Conservation (phyloP, 2,797 vertebrate genomes). For the Sciurus vulgaris region DNA sequence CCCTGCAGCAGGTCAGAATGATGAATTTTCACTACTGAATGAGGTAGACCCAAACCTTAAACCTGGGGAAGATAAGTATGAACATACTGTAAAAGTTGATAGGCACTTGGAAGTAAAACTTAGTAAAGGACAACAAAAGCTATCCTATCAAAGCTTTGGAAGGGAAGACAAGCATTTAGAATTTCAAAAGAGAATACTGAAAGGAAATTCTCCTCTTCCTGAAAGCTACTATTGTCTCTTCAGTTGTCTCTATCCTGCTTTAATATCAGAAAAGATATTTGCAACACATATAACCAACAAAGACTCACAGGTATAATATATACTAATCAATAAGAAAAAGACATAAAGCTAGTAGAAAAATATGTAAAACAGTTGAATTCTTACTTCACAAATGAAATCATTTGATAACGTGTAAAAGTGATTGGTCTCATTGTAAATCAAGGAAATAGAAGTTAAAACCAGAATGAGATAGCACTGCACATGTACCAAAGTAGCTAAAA, state of each 20-base stretch:
- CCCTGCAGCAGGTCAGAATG: not conserved
- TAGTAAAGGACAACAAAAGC: not conserved
- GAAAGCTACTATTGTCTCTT: not conserved
- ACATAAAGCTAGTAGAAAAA: not conserved
- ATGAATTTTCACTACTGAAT: not conserved
- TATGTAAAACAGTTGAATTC: not conserved
- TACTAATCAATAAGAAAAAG: not conserved
- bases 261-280: not conserved
- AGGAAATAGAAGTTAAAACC: not conserved
- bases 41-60: too few relatives aligned
- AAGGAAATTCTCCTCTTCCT: not conserved
- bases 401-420: not conserved
- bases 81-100: not conserved
- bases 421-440: not conserved
- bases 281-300: not conserved
- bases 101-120: not conserved
- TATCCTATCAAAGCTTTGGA: not conserved
- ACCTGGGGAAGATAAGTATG: too few relatives aligned
- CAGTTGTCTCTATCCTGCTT: not conserved
- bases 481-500: not conserved
- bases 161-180: not conserved
- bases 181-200: slow-evolving; percentile 40
- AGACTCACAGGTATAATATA: not conserved
- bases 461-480: not conserved
- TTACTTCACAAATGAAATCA: not conserved